Conservation (phyloP, 2,113 vertebrate genomes). For the Protobothrops mucrosquamatus region DNA sequence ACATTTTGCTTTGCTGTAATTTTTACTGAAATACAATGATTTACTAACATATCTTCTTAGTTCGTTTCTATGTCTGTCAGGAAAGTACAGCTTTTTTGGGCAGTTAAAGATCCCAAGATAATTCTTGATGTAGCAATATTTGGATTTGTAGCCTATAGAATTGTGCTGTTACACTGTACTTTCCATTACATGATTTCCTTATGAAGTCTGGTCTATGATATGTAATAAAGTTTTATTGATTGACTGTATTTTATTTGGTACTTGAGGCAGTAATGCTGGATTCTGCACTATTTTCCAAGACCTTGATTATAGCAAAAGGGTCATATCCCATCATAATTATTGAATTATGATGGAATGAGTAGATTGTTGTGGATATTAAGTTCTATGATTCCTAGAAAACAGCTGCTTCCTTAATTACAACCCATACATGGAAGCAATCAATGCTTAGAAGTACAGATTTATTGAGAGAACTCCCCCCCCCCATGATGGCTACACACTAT, state of each 20-base stretch:
- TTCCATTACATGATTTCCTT: neutral
- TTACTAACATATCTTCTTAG: neutral
- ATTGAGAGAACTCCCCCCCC: neutral
- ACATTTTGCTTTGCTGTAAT: neutral
- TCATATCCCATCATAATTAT: neutral
- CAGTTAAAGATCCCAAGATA: neutral
- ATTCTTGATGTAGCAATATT: neutral
- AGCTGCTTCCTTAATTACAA: neutral
- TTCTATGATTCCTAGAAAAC: neutral
- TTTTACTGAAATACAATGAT: neutral
- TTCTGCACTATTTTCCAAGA: neutral
- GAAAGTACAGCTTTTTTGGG: neutral
- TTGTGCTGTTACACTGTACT: neutral
- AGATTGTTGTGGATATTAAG: neutral
- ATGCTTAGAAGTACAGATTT: neutral
- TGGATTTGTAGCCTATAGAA: neutral
- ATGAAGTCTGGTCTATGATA: neutral
- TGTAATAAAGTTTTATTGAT: neutral
- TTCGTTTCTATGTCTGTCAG: neutral
- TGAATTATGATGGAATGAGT: neutral
- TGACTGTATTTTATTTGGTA: neutral
- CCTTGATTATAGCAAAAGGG: neutral
- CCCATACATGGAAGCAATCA: rapidly evolving
- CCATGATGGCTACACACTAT: neutral
- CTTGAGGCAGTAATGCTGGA: neutral